A percentile compares a stretch with the other conserved stretches of the same genome.
phyloP scores from a whole-genome alignment of 2,113 vertebrate genomes.

The Indicator indicator region DNA sequence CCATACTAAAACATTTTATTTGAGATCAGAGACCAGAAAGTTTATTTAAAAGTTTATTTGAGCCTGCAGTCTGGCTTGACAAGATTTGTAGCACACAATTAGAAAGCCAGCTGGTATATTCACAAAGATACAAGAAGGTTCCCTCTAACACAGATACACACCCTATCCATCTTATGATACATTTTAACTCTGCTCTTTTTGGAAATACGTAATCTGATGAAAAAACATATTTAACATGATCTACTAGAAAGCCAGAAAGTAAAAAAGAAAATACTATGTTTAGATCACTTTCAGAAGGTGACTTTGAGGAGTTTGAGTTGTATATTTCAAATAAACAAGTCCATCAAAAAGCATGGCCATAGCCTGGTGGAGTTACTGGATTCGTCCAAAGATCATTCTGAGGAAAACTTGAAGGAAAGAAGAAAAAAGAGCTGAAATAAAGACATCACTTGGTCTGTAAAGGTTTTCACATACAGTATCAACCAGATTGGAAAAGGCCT shows the following conservation, averaged over 20 bases:
- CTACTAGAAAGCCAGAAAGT: neutral
- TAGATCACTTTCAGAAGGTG: neutral
- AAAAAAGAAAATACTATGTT: neutral
- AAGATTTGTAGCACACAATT: slow-evolving; percentile 4
- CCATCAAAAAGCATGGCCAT: neutral
- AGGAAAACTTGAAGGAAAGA: neutral
- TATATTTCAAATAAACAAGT: neutral
- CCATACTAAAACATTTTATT: neutral
- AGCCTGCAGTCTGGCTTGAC: neutral
- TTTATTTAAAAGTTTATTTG: slow-evolving; percentile 43
- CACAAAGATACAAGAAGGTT: neutral
- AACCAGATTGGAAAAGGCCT: too few species aligned
- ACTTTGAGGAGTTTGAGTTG: neutral
- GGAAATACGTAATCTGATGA: neutral
- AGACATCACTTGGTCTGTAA: neutral
- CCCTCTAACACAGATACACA: neutral
- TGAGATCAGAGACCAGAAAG: slow-evolving; percentile 21
- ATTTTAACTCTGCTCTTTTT: neutral
- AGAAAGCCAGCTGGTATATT: neutral
- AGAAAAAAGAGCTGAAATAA: neutral
- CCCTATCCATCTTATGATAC: neutral
- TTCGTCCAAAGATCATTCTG: neutral
- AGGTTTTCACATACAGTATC: neutral
- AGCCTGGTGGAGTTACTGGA: neutral
- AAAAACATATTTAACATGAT: neutral